Percentiles rank a stretch among this genome's conserved stretches.
Conservation (phyloP, 1,140 invertebrate genomes). For the Colletes latitarsis region DNA sequence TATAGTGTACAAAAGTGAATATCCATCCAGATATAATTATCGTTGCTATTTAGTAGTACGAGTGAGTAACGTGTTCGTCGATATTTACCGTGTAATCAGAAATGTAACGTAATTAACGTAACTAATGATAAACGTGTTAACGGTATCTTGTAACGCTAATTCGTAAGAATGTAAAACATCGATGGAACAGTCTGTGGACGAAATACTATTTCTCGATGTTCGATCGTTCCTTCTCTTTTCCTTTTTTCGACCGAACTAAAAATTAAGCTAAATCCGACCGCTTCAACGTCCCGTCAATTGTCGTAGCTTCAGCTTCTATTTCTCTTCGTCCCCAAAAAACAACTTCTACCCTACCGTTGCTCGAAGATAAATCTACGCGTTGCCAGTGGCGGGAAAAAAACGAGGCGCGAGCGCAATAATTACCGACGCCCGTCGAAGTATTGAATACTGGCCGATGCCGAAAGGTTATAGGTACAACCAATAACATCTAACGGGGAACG, state of each 20-base stretch:
- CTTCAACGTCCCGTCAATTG: constrained; percentile 15
- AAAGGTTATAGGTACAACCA: constrained; percentile 54
- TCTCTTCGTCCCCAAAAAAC: background rate
- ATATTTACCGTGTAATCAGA: too few relatives aligned
- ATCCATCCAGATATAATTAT: too few relatives aligned
- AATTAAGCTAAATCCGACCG: constrained; percentile 15
- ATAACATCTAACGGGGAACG: constrained; percentile 63
- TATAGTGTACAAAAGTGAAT: too few relatives aligned
- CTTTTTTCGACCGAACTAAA: background rate
- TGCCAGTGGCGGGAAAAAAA: background rate
- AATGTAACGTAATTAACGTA: too few relatives aligned
- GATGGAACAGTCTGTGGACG: too few relatives aligned
- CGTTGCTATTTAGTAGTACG: too few relatives aligned
- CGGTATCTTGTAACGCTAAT: background rate
- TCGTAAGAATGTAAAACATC: background rate
- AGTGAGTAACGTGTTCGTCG: too few relatives aligned
- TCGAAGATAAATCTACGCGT: constrained; percentile 10
- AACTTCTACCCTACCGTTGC: background rate
- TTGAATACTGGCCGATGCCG: constrained; percentile 22
- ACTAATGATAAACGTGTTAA: too few relatives aligned
- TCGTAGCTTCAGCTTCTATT: constrained; percentile 21
- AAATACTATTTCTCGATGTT: constrained; percentile 13
- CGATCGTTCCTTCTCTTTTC: background rate
- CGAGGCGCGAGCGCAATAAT: constrained; percentile 35
- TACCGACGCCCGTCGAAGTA: constrained; percentile 41